These are phyloP conservation scores for Lordiphosa fenestrarum DNA, from an alignment of 2,888 invertebrate genomes.

Conservation along the genomic window DNA sequence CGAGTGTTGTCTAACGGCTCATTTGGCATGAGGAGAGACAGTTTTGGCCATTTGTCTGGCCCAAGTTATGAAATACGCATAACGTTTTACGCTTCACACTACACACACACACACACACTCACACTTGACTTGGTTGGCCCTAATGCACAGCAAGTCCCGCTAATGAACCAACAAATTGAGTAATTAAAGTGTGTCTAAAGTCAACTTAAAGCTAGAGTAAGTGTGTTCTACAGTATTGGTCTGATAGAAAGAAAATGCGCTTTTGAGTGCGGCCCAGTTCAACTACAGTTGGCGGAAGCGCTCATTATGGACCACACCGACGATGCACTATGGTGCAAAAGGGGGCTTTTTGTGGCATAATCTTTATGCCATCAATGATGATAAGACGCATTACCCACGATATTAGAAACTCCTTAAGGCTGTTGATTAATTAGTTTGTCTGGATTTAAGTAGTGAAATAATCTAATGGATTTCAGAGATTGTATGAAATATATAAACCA, in stretches of 20 bases:
- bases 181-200: conserved; percentile 25
- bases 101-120: too few relatives aligned
- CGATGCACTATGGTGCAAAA: conserved; percentile 33
- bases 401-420: too few relatives aligned
- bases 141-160: conserved; percentile 19
- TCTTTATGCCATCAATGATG: too few relatives aligned
- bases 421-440: too few relatives aligned
- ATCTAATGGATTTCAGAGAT: too few relatives aligned
- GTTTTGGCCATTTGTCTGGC: conserved; percentile 36
- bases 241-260: conserved; percentile 42
- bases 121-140: background rate
- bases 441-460: too few relatives aligned
- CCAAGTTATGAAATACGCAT: conserved; percentile 23
- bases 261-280: conserved; percentile 44
- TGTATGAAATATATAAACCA: too few relatives aligned
- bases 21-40: conserved; percentile 19
- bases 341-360: too few relatives aligned
- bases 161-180: conserved; percentile 43
- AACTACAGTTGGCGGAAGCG: conserved; percentile 34
- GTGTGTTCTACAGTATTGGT: background rate
- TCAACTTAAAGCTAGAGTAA: conserved; percentile 9
- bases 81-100: conserved; percentile 29
- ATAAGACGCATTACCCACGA: too few relatives aligned
- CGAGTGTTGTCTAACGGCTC: conserved; percentile 51
- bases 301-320: conserved; percentile 36